phyloP scores from a whole-genome alignment of 2,113 vertebrate genomes.

The cattle (Bos taurus) region ARS-UCD2.0 NC_037344.1:27226001-27226500 shows the following conservation, averaged over 20 bases:
- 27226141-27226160: not conserved
- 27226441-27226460: not conserved
- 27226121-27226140: not conserved
- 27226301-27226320: not conserved
- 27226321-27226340: not conserved
- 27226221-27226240: not conserved
- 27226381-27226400: not conserved
- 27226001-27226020: not conserved
- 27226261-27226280: not conserved
- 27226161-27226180: not conserved
- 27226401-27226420: not conserved
- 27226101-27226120: not conserved
- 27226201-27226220: not conserved
- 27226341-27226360: not conserved
- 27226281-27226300: not conserved
- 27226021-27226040: not conserved
- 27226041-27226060: not conserved
- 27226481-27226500: not conserved
- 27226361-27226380: not conserved
- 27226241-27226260: not conserved
- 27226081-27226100: not conserved
- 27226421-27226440: not conserved
- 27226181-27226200: not conserved
- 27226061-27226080: not conserved
- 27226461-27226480: not conserved